Evolutionary conservation across 2,888 invertebrate species (phyloP).

Genomic region (Bellardia pandia): DNA sequence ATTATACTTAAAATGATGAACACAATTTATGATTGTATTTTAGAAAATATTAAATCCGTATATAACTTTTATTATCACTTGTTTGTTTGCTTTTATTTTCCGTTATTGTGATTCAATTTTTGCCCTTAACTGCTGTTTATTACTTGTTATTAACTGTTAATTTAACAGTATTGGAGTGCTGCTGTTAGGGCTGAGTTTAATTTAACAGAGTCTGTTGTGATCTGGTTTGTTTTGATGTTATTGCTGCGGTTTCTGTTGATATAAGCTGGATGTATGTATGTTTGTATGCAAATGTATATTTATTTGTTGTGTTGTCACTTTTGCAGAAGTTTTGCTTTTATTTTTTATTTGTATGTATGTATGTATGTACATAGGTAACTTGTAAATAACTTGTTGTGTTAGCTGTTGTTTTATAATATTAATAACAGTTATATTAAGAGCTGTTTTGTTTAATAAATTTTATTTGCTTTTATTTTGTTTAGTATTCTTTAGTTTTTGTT

Average conservation of each 20-base stretch:
- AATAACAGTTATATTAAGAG: constrained; percentile 34
- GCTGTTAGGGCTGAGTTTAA: neutral
- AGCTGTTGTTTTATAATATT: constrained; percentile 1
- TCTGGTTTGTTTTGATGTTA: neutral
- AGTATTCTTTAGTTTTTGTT: constrained; percentile 32
- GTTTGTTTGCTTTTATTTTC: neutral
- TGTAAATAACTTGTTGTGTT: neutral
- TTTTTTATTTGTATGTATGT: neutral
- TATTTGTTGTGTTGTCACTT: constrained; percentile 6
- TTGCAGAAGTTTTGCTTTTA: constrained; percentile 15
- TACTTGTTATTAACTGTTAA: constrained; percentile 24
- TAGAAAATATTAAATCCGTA: neutral
- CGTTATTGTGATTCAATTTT: neutral
- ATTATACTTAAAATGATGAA: constrained; percentile 30
- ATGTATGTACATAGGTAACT: neutral
- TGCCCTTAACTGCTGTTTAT: constrained; percentile 19
- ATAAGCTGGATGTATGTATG: too few relatives aligned
- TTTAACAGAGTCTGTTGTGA: neutral
- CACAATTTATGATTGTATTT: constrained; percentile 32
- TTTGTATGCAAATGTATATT: constrained; percentile 18
- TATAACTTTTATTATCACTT: neutral
- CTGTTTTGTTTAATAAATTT: constrained; percentile 52
- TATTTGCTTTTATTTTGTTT: constrained; percentile 52
- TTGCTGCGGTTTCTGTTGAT: neutral
- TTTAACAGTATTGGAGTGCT: constrained; percentile 18